These are phyloP conservation scores for Allolobophora icterica DNA, from an alignment of 2,888 invertebrate species.

Conservation along the genomic window DNA sequence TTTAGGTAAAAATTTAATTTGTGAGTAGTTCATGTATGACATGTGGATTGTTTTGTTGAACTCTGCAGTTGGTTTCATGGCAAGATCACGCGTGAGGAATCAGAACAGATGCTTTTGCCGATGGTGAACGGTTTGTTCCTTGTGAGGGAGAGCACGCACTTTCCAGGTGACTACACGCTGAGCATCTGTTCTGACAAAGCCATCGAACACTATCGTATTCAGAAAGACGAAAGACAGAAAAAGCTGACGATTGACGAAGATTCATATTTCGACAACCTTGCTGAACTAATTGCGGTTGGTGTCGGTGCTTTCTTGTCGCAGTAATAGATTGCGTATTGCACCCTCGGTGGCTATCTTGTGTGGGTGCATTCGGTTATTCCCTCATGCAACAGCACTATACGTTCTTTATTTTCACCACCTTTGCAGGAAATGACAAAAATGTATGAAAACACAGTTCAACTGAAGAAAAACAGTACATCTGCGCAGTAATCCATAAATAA, in stretches of 20 bases:
- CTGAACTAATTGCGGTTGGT: slow-evolving; percentile 84
- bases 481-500: too few species aligned
- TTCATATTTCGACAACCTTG: slow-evolving; percentile 93
- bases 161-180: slow-evolving; percentile 96
- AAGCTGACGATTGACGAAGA: slow-evolving; percentile 93
- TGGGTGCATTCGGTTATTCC: not conserved
- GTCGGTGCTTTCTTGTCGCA: not conserved
- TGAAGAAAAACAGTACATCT: too few species aligned
- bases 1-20: not conserved
- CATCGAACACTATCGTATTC: slow-evolving; percentile 93
- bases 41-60: not conserved
- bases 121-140: slow-evolving; percentile 81
- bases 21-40: not conserved
- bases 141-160: slow-evolving; percentile 96
- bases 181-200: slow-evolving; percentile 87
- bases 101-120: slow-evolving; percentile 84
- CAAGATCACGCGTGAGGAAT: slow-evolving; percentile 91
- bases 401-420: not conserved
- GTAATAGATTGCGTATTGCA: not conserved
- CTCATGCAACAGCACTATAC: not conserved
- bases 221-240: slow-evolving; percentile 78
- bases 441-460: too few species aligned
- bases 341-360: not conserved
- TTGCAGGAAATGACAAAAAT: too few species aligned
- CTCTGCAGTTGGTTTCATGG: slow-evolving; percentile 90